A percentile compares a stretch with the other conserved stretches of the same genome.
phyloP scores from a whole-genome alignment of 2,113 vertebrate species.

The Mesembrinibis cayennensis region DNA sequence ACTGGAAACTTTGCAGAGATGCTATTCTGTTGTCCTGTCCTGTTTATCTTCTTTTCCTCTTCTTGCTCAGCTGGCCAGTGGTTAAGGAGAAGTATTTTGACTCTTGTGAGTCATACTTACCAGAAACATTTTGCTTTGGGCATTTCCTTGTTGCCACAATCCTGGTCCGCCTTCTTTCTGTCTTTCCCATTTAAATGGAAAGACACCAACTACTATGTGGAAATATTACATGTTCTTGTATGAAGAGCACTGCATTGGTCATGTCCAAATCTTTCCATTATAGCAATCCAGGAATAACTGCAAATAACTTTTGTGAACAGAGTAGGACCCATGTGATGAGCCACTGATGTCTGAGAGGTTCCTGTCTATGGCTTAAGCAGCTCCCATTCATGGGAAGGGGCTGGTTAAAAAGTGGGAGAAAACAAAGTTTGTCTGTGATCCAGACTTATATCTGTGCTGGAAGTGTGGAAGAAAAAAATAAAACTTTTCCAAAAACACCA shows the following conservation, averaged over 20 bases:
- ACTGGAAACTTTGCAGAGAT: conserved; percentile 54
- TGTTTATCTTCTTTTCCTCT: conserved; percentile 47
- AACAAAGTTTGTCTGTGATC: neutral
- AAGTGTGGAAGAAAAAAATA: neutral
- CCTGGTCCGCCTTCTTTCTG: neutral
- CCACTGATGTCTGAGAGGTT: neutral
- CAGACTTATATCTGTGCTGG: neutral
- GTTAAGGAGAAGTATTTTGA: conserved; percentile 30
- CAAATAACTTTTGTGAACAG: conserved; percentile 12
- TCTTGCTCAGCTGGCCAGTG: conserved; percentile 39
- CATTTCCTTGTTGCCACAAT: conserved; percentile 28
- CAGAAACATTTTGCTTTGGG: conserved; percentile 47
- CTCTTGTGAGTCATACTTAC: conserved; percentile 54
- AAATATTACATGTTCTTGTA: conserved; percentile 26
- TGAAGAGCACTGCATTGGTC: neutral
- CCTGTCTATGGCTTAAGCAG: neutral
- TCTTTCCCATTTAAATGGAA: conserved; percentile 21
- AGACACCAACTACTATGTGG: neutral
- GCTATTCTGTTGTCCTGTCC: conserved; percentile 39
- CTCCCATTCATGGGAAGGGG: neutral
- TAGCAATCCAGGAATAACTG: conserved; percentile 11
- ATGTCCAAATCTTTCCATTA: conserved; percentile 54
- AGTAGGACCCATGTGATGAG: neutral
- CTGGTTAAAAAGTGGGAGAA: neutral
- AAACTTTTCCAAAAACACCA: neutral